Evolutionary conservation across 92 coral and sea anemone genomes (phyloP).

Genomic region (Epizoanthus ramosus): DNA sequence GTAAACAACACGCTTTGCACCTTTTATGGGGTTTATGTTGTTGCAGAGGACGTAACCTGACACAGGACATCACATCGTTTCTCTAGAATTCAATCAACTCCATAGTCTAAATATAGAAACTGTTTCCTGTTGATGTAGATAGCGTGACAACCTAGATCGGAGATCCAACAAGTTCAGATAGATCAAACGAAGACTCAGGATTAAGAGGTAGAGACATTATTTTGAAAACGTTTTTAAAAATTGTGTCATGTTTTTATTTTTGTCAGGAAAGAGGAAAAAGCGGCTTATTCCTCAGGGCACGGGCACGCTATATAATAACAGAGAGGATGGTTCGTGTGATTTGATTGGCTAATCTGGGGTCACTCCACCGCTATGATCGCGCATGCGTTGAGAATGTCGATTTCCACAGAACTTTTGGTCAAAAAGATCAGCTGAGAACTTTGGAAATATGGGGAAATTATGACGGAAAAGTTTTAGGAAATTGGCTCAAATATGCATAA

Average conservation of each 20-base stretch:
- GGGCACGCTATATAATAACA: neutral
- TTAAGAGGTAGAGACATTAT: neutral
- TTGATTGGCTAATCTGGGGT: constrained; percentile 75
- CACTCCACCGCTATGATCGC: constrained; percentile 85
- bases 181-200: neutral
- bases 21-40: neutral
- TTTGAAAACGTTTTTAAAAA: neutral
- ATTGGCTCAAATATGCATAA: constrained; percentile 4
- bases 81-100: neutral
- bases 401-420: constrained; percentile 31
- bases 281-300: constrained; percentile 10
- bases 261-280: neutral
- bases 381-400: constrained; percentile 70
- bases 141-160: constrained; percentile 18
- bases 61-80: neutral
- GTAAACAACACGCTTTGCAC: neutral
- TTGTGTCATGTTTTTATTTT: neutral
- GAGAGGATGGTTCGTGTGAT: constrained; percentile 33
- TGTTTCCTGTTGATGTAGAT: neutral
- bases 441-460: constrained; percentile 16
- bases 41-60: neutral
- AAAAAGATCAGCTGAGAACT: constrained; percentile 39
- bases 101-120: constrained; percentile 23
- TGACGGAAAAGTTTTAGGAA: neutral
- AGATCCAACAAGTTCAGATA: neutral